Percentiles rank a stretch among this genome's conserved stretches.
Evolutionary conservation across 2,113 vertebrate species (phyloP).

Genomic region (Anguilla japonica): DNA sequence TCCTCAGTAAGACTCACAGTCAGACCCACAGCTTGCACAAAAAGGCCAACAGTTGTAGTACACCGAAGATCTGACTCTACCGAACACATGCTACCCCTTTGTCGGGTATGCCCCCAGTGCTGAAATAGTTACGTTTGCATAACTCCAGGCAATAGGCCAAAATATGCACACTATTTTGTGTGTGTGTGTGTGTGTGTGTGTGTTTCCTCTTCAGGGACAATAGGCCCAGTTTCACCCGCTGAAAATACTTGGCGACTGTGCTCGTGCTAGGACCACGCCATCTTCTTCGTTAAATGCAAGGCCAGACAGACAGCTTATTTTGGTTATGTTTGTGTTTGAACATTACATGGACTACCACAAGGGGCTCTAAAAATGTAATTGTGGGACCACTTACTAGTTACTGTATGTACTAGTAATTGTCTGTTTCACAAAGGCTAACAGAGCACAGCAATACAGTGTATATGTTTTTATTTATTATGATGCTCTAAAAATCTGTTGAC

Average conservation of each 20-base stretch:
- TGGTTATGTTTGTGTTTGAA: not conserved
- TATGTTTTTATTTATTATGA: not conserved
- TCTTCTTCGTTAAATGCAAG: not conserved
- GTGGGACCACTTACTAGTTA: not conserved
- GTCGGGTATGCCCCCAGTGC: not conserved
- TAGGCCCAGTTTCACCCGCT: not conserved
- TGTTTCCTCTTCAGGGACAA: not conserved
- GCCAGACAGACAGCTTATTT: not conserved
- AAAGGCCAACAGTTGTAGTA: not conserved
- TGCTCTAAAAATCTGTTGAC: not conserved
- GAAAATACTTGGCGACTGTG: not conserved
- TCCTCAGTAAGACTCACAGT: not conserved
- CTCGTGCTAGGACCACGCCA: not conserved
- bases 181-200: not conserved
- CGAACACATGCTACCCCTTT: not conserved
- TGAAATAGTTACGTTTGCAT: not conserved
- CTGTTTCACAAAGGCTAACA: not conserved
- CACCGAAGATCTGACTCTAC: not conserved
- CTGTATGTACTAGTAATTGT: not conserved
- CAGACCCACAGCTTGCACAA: not conserved
- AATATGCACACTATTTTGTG: not conserved
- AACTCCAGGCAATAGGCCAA: slow-evolving; percentile 5
- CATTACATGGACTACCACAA: not conserved
- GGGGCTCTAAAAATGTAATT: not conserved
- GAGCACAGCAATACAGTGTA: not conserved